Conservation (phyloP, 2,888 invertebrate species). For the Folsomia candida region DNA sequence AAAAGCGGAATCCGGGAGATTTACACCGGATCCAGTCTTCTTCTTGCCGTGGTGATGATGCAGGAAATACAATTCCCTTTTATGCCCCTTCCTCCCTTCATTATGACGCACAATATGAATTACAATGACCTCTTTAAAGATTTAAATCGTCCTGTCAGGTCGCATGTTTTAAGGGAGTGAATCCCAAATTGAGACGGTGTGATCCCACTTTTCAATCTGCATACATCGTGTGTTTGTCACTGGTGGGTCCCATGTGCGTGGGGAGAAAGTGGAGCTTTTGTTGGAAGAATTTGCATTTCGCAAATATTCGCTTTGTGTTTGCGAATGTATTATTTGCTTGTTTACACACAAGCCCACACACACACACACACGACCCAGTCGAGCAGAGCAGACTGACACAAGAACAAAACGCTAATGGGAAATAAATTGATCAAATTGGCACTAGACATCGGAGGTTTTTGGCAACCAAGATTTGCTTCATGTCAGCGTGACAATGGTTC, state of each 20-base stretch:
- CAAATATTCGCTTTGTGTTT: background rate
- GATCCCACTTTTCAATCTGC: background rate
- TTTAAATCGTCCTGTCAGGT: background rate
- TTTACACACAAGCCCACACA: no score
- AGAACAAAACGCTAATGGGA: slow-evolving; percentile 7
- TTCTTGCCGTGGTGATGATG: background rate
- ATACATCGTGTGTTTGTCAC: no score
- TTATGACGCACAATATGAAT: slow-evolving; percentile 1
- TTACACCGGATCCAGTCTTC: background rate
- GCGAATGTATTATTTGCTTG: no score
- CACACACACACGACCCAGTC: no score
- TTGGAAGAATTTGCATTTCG: background rate
- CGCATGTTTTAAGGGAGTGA: background rate
- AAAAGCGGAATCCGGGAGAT: background rate
- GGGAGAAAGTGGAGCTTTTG: background rate
- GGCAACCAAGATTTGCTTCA: background rate
- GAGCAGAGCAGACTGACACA: background rate
- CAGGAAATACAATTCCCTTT: slow-evolving; percentile 1
- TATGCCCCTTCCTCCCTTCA: background rate
- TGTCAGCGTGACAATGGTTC: no score
- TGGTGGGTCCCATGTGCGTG: background rate
- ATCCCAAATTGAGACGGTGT: background rate
- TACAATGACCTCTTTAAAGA: slow-evolving; percentile 2
- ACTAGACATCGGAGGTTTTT: background rate
- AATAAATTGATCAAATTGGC: slow-evolving; percentile 16